Evolutionary conservation across 2,797 vertebrate species (phyloP).

Genomic region (Clarias pachynema): DNA sequence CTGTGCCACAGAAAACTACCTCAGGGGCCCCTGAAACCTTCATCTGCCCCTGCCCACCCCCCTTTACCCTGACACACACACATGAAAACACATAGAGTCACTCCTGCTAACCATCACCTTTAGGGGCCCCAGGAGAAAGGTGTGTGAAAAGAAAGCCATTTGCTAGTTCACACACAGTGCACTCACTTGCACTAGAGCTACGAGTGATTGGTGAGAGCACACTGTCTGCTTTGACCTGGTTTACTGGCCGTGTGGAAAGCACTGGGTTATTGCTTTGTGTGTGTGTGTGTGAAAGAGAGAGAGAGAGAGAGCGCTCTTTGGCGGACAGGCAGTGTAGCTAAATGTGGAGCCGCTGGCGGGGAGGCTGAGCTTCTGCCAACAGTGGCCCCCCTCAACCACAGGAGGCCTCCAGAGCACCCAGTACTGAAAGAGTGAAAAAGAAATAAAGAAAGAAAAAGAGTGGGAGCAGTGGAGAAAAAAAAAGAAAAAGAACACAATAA

Average conservation of each 20-base stretch:
- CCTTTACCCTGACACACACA: constrained; percentile 19
- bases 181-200: constrained; percentile 25
- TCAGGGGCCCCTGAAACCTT: constrained; percentile 48
- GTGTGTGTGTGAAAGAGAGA: constrained; percentile 19
- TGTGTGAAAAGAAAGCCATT: constrained; percentile 57
- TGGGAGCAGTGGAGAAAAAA: constrained; percentile 7
- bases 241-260: constrained; percentile 34
- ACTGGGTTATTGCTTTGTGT: constrained; percentile 41
- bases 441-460: constrained; percentile 25
- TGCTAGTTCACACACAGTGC: constrained; percentile 52
- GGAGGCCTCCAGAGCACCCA: constrained; percentile 28
- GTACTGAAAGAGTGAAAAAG: constrained; percentile 38
- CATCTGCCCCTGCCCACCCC: constrained; percentile 40
- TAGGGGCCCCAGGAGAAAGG: constrained; percentile 55
- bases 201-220: constrained; percentile 38
- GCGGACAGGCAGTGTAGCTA: constrained; percentile 37
- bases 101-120: constrained; percentile 51
- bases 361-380: constrained; percentile 46
- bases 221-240: constrained; percentile 48
- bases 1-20: constrained; percentile 53
- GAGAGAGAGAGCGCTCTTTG: constrained; percentile 8
- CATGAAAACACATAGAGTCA: constrained; percentile 18
- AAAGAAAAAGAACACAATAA: constrained; percentile 31
- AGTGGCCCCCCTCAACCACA: constrained; percentile 37
- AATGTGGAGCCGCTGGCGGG: constrained; percentile 45